Conservation (phyloP, 2,888 invertebrate species). For the Drosophila setosimentum region DNA sequence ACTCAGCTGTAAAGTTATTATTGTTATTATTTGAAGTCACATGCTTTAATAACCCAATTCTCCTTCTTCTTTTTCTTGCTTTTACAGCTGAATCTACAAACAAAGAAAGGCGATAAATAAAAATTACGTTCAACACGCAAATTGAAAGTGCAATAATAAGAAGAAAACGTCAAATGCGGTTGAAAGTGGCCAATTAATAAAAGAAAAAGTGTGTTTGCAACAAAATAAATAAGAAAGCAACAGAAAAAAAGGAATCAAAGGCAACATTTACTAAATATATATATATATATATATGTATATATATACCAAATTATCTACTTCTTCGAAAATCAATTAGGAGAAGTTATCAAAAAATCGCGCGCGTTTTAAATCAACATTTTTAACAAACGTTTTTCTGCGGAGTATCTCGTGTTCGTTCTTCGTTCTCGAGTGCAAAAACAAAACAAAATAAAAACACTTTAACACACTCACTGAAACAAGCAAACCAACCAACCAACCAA, state of each 20-base stretch:
- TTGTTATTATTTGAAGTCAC: conserved; percentile 19
- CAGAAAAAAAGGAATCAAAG: conserved; percentile 28
- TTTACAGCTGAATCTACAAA: conserved; percentile 68
- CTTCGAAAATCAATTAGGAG: conserved; percentile 17
- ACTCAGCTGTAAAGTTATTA: conserved; percentile 13
- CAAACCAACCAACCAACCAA: not conserved
- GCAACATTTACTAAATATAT: conserved; percentile 36
- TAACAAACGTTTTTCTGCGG: conserved; percentile 28
- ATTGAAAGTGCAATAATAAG: conserved; percentile 70
- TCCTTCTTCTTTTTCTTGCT: conserved; percentile 27
- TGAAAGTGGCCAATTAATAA: conserved; percentile 38
- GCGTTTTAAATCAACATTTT: conserved; percentile 37
- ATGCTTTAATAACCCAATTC: conserved; percentile 41
- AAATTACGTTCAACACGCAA: conserved; percentile 46
- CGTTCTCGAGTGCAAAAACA: not conserved
- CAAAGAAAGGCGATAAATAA: conserved; percentile 45
- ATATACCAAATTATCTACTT: conserved; percentile 8
- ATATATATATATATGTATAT: conserved; percentile 15
- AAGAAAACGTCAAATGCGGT: conserved; percentile 35
- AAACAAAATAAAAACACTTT: not conserved
- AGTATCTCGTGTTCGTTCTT: conserved; percentile 15
- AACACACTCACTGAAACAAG: not conserved
- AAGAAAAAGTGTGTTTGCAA: conserved; percentile 53
- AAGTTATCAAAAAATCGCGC: conserved; percentile 24
- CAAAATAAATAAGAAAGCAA: conserved; percentile 2